Evolutionary conservation across 2,113 vertebrate genomes (phyloP).

Genomic region (Gobio gobio): DNA sequence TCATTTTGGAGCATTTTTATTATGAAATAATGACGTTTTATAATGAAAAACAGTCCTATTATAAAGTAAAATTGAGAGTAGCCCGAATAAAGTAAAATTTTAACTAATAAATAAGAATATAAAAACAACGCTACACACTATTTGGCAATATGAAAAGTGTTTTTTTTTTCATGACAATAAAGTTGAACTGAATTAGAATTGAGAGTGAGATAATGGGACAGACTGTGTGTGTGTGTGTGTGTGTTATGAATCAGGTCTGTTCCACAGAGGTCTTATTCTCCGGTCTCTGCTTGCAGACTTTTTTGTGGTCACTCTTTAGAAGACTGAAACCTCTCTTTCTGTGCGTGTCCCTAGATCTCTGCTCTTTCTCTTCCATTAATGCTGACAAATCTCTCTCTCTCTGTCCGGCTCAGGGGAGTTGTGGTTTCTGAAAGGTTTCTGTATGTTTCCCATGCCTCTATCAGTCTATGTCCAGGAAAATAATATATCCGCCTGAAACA

Average conservation of each 20-base stretch:
- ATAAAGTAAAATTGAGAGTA: no score
- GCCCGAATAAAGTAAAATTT: no score
- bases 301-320: constrained; percentile 16
- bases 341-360: constrained; percentile 2
- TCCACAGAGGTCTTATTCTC: neutral
- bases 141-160: neutral
- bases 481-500: constrained; percentile 78
- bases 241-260: constrained; percentile 10
- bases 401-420: constrained; percentile 57
- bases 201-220: neutral
- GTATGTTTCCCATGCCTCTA: constrained; percentile 72
- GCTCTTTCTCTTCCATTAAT: constrained; percentile 26
- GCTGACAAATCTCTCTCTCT: constrained; percentile 36
- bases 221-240: neutral
- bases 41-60: no score
- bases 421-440: constrained; percentile 81
- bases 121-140: neutral
- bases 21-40: neutral
- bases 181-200: neutral
- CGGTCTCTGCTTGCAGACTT: neutral
- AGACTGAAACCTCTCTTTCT: constrained; percentile 5
- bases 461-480: constrained; percentile 74
- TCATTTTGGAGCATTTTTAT: neutral
- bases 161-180: neutral
- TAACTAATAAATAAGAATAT: no score